Base-by-base conservation (phyloP, 1,140 invertebrate species). In the Drosophila chauvacae region DNA sequence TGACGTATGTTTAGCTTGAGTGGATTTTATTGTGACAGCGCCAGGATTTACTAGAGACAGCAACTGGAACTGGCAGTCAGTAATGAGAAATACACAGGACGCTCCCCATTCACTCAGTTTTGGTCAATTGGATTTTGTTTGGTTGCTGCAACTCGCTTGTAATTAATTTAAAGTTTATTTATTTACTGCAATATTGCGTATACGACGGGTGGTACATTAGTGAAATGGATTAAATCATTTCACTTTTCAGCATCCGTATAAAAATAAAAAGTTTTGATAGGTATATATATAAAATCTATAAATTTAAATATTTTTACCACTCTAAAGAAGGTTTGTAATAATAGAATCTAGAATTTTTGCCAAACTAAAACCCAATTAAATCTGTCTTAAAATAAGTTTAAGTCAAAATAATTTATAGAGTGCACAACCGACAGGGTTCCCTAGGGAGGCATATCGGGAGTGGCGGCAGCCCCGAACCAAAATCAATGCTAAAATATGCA, bases 401-500 rank as follows among this genome's bases (percentile, higher is more conserved):
- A 80, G 58, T 63, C 79, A 51, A 42, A 42, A 48, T 20, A 80
- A 83, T 87, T 88, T 83, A 87, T 87, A 48, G 72, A 83, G 60
- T 88, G 84, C 83, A 86, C 47, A 74, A 55, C 57, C 84, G 85
- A 81, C 81, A 69, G 55, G 66, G 74, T 23, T 75, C 47, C 80
- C 62, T 53, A 63, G 41, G 51, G 60, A 16, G 28, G 10, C 23
- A 41, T 10, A 30, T 45, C 10, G 18, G 39, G 35, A 13, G 26
- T 7, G 47, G 18, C 33, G 16, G 53, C 6, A 37, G 4, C 18
- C 13, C 51, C 18, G 51, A 37, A 44, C 37, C 65, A 48, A 90
- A 90, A 90, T 90, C 87, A 90, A 91, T 90, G 87, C 86, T 90
- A 77, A 91, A 90, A 91, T 90, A 90, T 90, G 87, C 82, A 90